These are phyloP conservation scores for Carpatolechia fugitivella DNA, from an alignment of 2,888 invertebrate species.

Conservation along the genomic window DNA sequence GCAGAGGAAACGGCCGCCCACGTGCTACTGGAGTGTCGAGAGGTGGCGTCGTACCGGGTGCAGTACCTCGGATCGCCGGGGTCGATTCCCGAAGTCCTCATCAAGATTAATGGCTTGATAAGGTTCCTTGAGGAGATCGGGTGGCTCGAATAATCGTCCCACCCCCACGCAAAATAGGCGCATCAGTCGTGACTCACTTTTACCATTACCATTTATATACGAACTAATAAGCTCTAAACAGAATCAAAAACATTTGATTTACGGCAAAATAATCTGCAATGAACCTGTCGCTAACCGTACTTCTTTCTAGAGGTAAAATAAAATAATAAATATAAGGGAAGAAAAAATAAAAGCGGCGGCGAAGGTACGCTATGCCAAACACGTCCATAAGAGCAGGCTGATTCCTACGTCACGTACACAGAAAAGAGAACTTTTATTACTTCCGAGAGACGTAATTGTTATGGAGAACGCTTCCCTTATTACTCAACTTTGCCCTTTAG, in stretches of 20 bases:
- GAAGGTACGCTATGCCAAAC: constrained; percentile 55
- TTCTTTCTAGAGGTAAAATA: constrained; percentile 22
- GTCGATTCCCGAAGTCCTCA: too few relatives aligned
- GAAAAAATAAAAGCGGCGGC: constrained; percentile 45
- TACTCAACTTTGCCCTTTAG: constrained; percentile 56
- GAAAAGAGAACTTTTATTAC: constrained; percentile 73
- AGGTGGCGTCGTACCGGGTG: too few relatives aligned
- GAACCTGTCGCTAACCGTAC: constrained; percentile 17
- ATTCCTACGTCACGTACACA: constrained; percentile 66
- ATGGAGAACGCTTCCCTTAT: constrained; percentile 65
- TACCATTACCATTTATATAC: too few relatives aligned
- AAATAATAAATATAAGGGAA: constrained; percentile 46
- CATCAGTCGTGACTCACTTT: too few relatives aligned
- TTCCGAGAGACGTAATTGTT: constrained; percentile 69
- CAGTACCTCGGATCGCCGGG: too few relatives aligned
- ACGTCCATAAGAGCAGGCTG: constrained; percentile 62
- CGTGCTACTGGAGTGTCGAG: too few relatives aligned
- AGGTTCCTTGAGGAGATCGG: too few relatives aligned
- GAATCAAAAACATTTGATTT: background rate
- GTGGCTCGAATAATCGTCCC: too few relatives aligned
- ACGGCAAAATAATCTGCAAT: background rate
- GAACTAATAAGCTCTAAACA: background rate
- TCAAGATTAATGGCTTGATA: too few relatives aligned
- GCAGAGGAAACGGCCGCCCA: too few relatives aligned
- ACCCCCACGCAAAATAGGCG: background rate